phyloP scores from a whole-genome alignment of 2,113 vertebrate genomes.

The Petaurus breviceps region DNA sequence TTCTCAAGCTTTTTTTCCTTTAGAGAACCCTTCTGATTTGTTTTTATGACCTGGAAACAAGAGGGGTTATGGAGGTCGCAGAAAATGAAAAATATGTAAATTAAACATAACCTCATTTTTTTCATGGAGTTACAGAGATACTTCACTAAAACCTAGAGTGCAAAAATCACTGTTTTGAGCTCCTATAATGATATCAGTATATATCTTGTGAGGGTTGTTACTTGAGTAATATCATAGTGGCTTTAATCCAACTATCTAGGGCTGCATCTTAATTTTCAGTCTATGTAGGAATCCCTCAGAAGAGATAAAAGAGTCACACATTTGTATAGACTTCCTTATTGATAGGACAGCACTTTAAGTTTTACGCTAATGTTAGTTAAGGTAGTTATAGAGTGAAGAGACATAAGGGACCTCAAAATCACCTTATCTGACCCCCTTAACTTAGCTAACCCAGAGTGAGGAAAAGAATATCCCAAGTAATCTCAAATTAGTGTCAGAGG shows the following conservation, averaged over 20 bases:
- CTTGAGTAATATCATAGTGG: too few relatives aligned
- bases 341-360: neutral
- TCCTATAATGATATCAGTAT: too few relatives aligned
- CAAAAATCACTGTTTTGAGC: too few relatives aligned
- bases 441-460: neutral
- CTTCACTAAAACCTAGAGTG: too few relatives aligned
- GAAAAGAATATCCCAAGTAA: neutral
- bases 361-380: neutral
- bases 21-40: neutral
- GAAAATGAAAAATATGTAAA: too few relatives aligned
- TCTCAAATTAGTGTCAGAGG: neutral
- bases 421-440: neutral
- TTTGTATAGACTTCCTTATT: neutral
- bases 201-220: too few relatives aligned
- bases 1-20: conserved; percentile 6
- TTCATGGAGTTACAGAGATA: too few relatives aligned
- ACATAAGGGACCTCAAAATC: neutral
- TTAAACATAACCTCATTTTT: too few relatives aligned
- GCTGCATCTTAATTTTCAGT: neutral
- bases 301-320: neutral
- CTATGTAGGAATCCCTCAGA: neutral
- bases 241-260: too few relatives aligned
- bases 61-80: too few relatives aligned
- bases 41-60: neutral
- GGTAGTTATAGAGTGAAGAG: neutral